Evolutionary conservation across 2,113 vertebrate genomes (phyloP).

Genomic region (Psammodynastes pulverulentus): DNA sequence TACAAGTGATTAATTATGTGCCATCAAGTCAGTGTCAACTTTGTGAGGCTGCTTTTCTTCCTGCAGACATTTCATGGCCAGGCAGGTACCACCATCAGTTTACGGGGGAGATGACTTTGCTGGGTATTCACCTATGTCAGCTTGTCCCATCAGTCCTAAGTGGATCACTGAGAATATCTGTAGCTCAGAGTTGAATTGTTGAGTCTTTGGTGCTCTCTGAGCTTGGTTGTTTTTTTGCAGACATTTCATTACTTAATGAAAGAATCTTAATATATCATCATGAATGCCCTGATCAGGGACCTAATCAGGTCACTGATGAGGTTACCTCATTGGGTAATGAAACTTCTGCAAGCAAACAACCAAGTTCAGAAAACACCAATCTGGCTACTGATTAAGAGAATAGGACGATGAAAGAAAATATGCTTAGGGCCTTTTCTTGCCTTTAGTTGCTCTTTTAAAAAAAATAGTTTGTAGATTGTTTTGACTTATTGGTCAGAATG

Average conservation of each 20-base stretch:
- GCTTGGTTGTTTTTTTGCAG: background rate
- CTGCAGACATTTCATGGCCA: background rate
- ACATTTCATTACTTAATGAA: background rate
- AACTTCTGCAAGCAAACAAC: background rate
- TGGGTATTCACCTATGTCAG: background rate
- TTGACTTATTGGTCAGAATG: background rate
- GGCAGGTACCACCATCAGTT: background rate
- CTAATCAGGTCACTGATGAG: background rate
- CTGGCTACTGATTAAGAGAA: background rate
- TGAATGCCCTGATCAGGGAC: background rate
- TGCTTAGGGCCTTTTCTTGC: background rate
- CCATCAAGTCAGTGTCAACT: background rate
- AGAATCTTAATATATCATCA: too few species aligned
- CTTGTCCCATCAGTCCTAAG: background rate
- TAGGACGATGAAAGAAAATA: background rate
- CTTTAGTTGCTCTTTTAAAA: background rate
- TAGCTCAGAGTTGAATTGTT: background rate
- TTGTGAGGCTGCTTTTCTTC: background rate
- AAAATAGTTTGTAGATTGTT: background rate
- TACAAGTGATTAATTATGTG: background rate
- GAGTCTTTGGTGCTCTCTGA: background rate
- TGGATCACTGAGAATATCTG: background rate
- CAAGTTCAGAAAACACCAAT: background rate
- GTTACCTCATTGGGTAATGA: background rate
- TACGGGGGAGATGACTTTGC: background rate